Percentiles rank a stretch among this genome's conserved stretches.
Evolutionary conservation across 2,113 vertebrate genomes (phyloP).

Genomic region (Sarotherodon lohbergeri): DNA sequence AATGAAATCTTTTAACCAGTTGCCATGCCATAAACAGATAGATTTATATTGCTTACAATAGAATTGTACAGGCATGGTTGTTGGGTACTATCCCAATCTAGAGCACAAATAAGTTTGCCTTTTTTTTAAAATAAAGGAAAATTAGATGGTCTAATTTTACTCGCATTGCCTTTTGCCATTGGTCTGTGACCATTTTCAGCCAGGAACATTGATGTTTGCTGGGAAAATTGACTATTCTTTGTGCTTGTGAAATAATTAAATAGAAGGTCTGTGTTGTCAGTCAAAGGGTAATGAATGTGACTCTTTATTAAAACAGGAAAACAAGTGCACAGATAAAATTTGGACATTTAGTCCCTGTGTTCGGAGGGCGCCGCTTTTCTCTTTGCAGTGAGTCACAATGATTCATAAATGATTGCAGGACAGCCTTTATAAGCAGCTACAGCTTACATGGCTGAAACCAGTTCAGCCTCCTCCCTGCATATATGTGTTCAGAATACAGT

Average conservation of each 20-base stretch:
- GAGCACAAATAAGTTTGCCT: not conserved
- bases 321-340: not conserved
- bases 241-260: not conserved
- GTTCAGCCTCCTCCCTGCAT: not conserved
- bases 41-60: not conserved
- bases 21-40: not conserved
- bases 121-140: not conserved
- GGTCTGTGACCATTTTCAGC: not conserved
- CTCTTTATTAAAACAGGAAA: not conserved
- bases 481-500: not conserved
- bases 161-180: not conserved
- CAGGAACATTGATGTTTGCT: not conserved
- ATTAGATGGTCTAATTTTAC: not conserved
- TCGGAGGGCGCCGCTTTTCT: not conserved
- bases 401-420: not conserved
- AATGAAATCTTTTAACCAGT: not conserved
- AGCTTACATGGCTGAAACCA: not conserved
- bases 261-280: not conserved
- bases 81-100: not conserved
- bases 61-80: not conserved
- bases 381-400: not conserved
- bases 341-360: not conserved
- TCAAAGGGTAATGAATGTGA: not conserved
- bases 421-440: not conserved
- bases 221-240: not conserved